A percentile compares a stretch with the other conserved stretches of the same genome.
Conservation (phyloP, 2,888 invertebrate species). For the Ichneumoninae sp. region DNA sequence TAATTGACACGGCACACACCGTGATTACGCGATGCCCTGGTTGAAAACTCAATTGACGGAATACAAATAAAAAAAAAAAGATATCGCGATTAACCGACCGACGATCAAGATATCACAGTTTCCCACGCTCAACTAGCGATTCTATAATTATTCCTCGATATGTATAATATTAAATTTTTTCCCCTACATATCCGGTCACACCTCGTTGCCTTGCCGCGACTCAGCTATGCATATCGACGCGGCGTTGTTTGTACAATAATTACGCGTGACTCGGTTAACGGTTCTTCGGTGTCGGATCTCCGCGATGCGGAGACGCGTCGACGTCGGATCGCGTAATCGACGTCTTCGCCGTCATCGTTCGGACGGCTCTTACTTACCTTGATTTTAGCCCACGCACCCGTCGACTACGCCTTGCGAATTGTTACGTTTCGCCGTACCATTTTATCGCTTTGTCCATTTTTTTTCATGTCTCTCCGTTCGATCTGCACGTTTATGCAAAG, state of each 20-base stretch:
- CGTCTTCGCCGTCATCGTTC: conserved; percentile 44
- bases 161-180: conserved; percentile 57
- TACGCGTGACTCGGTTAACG: conserved; percentile 67
- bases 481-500: conserved; percentile 37
- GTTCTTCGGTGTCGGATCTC: conserved; percentile 40
- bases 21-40: not conserved
- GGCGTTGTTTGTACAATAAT: conserved; percentile 61
- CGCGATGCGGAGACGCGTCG: conserved; percentile 21
- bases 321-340: conserved; percentile 62
- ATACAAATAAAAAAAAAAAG: conserved; percentile 22
- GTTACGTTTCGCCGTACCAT: conserved; percentile 59
- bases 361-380: conserved; percentile 50
- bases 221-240: conserved; percentile 29
- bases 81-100: conserved; percentile 36
- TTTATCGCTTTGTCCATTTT: conserved; percentile 50
- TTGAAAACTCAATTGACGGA: conserved; percentile 13
- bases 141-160: conserved; percentile 52
- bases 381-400: conserved; percentile 64
- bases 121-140: conserved; percentile 67
- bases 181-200: conserved; percentile 68
- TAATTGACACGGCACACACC: not conserved
- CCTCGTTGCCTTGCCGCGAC: conserved; percentile 62
- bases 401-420: conserved; percentile 49
- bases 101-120: conserved; percentile 54
- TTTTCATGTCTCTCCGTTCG: conserved; percentile 19